These are phyloP conservation scores for Phasia obesa DNA, from an alignment of 2,888 invertebrate species.

Conservation along the genomic window DNA sequence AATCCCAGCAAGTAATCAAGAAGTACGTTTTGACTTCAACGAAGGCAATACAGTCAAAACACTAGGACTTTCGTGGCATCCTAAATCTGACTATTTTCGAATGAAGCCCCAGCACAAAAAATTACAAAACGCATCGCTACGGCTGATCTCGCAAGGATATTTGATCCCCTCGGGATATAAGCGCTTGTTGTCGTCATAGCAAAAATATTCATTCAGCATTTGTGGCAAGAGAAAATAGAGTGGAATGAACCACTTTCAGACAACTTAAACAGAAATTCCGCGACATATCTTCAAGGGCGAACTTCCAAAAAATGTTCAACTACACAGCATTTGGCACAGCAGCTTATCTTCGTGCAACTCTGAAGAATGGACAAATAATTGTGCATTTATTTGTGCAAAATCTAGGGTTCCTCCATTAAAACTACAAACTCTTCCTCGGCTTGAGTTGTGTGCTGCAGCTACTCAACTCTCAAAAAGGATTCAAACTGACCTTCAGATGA, in stretches of 20 bases:
- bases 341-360: too few relatives aligned
- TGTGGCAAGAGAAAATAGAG: not conserved
- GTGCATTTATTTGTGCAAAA: not conserved
- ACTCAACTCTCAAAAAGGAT: not conserved
- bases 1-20: too few relatives aligned
- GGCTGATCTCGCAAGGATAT: too few relatives aligned
- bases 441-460: not conserved
- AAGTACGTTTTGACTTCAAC: too few relatives aligned
- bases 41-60: too few relatives aligned
- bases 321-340: not conserved
- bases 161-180: too few relatives aligned
- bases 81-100: too few relatives aligned
- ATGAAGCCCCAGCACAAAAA: not conserved
- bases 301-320: not conserved
- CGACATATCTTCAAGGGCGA: not conserved
- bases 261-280: not conserved
- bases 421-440: too few relatives aligned
- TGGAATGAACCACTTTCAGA: not conserved
- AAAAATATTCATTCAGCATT: too few relatives aligned
- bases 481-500: not conserved
- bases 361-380: not conserved
- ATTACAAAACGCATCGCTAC: too few relatives aligned
- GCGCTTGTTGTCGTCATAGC: too few relatives aligned
- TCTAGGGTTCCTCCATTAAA: not conserved
- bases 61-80: too few relatives aligned